Conservation (phyloP, 2,888 invertebrate species). For the Drosophila parthenogenetica region DNA sequence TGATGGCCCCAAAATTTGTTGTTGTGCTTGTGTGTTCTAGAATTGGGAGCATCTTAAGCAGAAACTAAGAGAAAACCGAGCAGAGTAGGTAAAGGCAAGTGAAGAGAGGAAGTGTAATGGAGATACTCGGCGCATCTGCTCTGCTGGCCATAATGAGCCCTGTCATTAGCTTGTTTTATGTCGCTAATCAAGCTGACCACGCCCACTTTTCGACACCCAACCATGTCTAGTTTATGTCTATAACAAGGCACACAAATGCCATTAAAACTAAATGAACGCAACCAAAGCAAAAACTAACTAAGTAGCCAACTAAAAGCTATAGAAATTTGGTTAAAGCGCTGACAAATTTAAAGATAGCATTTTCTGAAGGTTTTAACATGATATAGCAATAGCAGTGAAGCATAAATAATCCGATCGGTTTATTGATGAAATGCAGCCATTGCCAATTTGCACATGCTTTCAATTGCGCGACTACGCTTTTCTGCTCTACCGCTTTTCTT, state of each 20-base stretch:
- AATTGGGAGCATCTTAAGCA: conserved; percentile 17
- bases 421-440: conserved; percentile 18
- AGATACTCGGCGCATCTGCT: conserved; percentile 26
- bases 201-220: conserved; percentile 12
- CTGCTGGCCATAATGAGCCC: conserved; percentile 57
- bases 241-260: neutral
- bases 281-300: neutral
- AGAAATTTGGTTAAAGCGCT: neutral
- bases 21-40: conserved; percentile 13
- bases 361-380: neutral
- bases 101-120: neutral
- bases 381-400: conserved; percentile 2
- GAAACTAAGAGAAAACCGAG: neutral
- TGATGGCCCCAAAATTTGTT: conserved; percentile 42
- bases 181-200: conserved; percentile 68
- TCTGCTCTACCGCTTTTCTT: conserved; percentile 14
- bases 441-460: conserved; percentile 24
- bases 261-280: conserved; percentile 15
- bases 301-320: neutral
- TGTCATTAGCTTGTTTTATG: conserved; percentile 77
- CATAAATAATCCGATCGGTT: conserved; percentile 25
- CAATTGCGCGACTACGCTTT: conserved; percentile 23
- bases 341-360: neutral
- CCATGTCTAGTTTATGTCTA: conserved; percentile 9
- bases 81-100: neutral